Evolutionary conservation across 2,797 vertebrate genomes (phyloP), one percentile per base, ranked within the genome.

Genomic region (Nasua narica): DNA sequence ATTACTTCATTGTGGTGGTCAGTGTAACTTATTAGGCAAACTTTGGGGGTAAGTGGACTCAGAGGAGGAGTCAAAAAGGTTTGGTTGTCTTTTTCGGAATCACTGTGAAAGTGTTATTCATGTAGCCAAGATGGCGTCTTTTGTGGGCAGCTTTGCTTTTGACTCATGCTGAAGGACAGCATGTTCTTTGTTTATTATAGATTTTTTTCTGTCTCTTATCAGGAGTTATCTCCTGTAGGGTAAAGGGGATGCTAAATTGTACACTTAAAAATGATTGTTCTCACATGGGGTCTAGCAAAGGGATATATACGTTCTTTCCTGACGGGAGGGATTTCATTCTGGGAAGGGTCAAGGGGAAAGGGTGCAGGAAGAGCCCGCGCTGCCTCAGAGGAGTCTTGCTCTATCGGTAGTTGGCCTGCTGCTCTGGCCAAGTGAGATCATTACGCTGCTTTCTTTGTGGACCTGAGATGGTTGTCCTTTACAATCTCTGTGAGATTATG

Each of bases 381-480:
- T 46, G 60, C 69, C 54, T 37, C 43, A 1, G 72, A 52, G 65
- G 82, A 93, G 46, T 84, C 32, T 94, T 46, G 48, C 70, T 86
- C 35, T 5, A 2, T 65, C 67, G 40, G 50, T 46, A 58, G 25
- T 94, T 94, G 91, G 78, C 69, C 90, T 65, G 46, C 23, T 79
- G 1, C 60, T 78, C 78, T 82, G 46, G 52, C 70, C 77, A 87
- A 46, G 87, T 72, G 48, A 90, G n/a, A 48, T 88, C 76, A 90
- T 90, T 58, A 40, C 62, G 72, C 95, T 83, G 93, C 83, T 82
- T 91, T 96, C 48, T 95, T 87, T 50, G 65, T 92, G 67, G 91
- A 93, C 89, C 89, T 91, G 91, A 94, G 79, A 43, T 5, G 50
- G 37, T 79, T 78, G 87, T 91, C 46, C 54, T 91, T 91, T 37